Conservation (phyloP, 1,140 invertebrate species). For the Listronotus bonariensis region DNA sequence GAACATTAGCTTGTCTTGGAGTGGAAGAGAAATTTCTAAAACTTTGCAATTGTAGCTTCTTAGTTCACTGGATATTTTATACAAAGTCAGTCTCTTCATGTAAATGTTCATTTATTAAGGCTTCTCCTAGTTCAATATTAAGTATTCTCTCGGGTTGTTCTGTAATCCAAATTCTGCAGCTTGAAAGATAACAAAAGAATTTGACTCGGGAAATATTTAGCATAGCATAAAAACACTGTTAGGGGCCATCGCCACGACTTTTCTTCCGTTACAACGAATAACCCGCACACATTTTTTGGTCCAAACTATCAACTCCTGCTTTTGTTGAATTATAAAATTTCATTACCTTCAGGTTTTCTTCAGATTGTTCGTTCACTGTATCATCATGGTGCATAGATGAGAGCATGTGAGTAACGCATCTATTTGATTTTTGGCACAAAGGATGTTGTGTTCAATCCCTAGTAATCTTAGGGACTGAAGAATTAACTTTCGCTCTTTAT, state of each 20-base stretch:
- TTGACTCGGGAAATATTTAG: conserved; percentile 44
- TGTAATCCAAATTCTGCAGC: conserved; percentile 6
- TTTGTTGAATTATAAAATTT: conserved; percentile 42
- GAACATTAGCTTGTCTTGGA: too few species aligned
- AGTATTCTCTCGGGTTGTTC: too few species aligned
- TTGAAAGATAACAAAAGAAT: conserved; percentile 12
- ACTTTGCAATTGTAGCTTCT: too few species aligned
- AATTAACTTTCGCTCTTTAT: background rate
- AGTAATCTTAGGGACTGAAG: conserved; percentile 24
- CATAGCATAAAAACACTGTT: conserved; percentile 45
- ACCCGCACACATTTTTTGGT: conserved; percentile 46
- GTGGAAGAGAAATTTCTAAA: too few species aligned
- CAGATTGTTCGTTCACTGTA: conserved; percentile 46
- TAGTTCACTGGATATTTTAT: too few species aligned
- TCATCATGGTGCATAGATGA: conserved; percentile 49
- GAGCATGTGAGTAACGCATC: conserved; percentile 45
- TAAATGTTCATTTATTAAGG: too few species aligned
- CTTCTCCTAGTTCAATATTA: too few species aligned
- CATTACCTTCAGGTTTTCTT: too few species aligned
- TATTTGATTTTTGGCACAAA: conserved; percentile 22
- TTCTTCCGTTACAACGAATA: conserved; percentile 42
- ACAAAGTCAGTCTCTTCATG: too few species aligned
- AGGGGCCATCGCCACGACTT: conserved; percentile 49
- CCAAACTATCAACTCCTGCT: conserved; percentile 49
- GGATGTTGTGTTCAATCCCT: conserved; percentile 12